Evolutionary conservation across 1,140 invertebrate genomes (phyloP), one percentile per base, ranked within the genome.

Genomic region (Caerostris darwini): DNA sequence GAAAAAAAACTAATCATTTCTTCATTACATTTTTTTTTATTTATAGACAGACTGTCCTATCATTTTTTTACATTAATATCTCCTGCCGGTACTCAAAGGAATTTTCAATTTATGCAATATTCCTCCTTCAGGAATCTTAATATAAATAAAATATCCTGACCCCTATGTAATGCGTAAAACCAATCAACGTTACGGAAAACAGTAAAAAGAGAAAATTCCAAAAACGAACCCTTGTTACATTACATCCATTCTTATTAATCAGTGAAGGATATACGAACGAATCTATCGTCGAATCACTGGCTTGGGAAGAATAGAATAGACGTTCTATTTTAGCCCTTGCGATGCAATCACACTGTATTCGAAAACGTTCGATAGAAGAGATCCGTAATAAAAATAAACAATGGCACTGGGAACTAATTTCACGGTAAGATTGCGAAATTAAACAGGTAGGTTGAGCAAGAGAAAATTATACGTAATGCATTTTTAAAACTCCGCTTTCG

Each of bases 401-500:
- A n/a, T 34, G 7, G 64, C 17, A 14, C 57, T 4, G 53, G 59
- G 71, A 82, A 82, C 90, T 91, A 91, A 91, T 91, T 91, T 91
- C 90, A 91, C 90, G 69, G 90, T 82, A 82, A 82, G 90, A 91
- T 91, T 82, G 90, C 57, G 64, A 82, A 91, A 91, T 91, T 91
- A 91, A 91, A 91, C 90, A 91, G 90, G 90, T 91, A 91, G 82
- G 77, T 71, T 50, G 87, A 71, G 56, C 53, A n/a, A 8, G 54
- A 54, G 7, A 90, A 91, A 91, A 81, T 82, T 82, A 82, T 82
- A 91, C 90, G 69, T 54, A 67, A 88, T 81, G 53, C 90, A 91
- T 91, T 91, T 91, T 91, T 91, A 82, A 91, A 91, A 85, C 86
- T 8, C 87, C 12, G 34, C 87, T 10, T 50, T 53, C 17, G 61